Evolutionary conservation across 2,797 vertebrate species (phyloP), one percentile per base, ranked within the genome.

Genomic region (Apogon hyalosoma): DNA sequence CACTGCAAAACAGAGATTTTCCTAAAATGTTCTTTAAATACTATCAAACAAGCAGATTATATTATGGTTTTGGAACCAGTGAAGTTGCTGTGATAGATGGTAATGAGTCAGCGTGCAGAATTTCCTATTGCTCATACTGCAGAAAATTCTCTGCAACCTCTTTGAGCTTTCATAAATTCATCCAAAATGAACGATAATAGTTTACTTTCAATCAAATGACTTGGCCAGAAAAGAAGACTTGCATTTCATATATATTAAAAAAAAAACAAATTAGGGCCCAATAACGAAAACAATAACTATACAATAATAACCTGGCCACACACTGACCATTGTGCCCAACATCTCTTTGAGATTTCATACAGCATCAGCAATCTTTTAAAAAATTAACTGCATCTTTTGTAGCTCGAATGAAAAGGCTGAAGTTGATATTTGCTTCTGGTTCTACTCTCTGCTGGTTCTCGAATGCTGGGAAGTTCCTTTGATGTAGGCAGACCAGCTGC

Each of bases 401-500:
- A 18, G 38, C 31, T 15, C 11, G 10, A 41, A 15, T 7, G 57
- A 24, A 62, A 63, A 67, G 53, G 42, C 40, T 39, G 48, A 56
- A 68, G 9, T 41, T 41, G 28, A 74, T 69, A 54, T 71, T 51
- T 63, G 43, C 63, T 58, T 57, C 39, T 45, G n/a, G 19, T 50
- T 46, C 43, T 28, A 18, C 11, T 57, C 40, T 65, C 7, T 69
- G 54, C 55, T 77, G 53, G 48, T 49, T 28, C 19, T 63, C 47
- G 69, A 64, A 74, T 36, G 43, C 54, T 33, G 43, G 21, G 15
- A 79, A 24, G 56, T 16, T 47, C 58, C 77, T 83, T 70, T 77
- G 75, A 82, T 80, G 63, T 76, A 5, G 21, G 19, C 11, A 60
- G 64, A 66, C 28, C 63, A 77, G 66, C 63, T 79, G 61, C 51